Evolutionary conservation across 2,113 vertebrate species (phyloP).

Genomic region (Prionailurus viverrinus): DNA sequence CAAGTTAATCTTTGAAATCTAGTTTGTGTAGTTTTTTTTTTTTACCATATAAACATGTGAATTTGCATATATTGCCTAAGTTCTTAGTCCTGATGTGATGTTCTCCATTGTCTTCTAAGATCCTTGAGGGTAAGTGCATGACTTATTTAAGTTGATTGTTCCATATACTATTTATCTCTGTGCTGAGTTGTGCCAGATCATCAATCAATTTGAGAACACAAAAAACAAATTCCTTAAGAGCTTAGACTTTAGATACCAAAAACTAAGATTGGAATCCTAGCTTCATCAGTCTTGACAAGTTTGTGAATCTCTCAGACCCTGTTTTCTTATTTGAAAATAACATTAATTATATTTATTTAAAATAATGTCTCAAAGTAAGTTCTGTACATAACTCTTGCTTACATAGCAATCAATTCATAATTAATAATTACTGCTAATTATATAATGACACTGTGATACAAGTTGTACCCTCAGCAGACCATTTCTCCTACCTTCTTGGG

Average conservation of each 20-base stretch:
- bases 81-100: background rate
- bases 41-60: background rate
- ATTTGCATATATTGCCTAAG: background rate
- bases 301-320: background rate
- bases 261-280: background rate
- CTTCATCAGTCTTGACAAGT: background rate
- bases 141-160: background rate
- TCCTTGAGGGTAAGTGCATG: background rate
- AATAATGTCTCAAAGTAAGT: background rate
- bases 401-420: background rate
- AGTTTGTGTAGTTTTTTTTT: background rate
- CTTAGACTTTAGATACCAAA: background rate
- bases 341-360: background rate
- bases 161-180: background rate
- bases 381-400: background rate
- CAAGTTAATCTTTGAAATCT: background rate
- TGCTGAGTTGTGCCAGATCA: background rate
- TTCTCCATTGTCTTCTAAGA: background rate
- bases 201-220: background rate
- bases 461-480: background rate
- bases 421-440: background rate
- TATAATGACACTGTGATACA: background rate
- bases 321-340: conserved; percentile 27
- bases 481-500: background rate
- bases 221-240: background rate